Base-by-base conservation (phyloP, 2,797 vertebrate genomes). In the Sternarchorhynchus goeldii region DNA sequence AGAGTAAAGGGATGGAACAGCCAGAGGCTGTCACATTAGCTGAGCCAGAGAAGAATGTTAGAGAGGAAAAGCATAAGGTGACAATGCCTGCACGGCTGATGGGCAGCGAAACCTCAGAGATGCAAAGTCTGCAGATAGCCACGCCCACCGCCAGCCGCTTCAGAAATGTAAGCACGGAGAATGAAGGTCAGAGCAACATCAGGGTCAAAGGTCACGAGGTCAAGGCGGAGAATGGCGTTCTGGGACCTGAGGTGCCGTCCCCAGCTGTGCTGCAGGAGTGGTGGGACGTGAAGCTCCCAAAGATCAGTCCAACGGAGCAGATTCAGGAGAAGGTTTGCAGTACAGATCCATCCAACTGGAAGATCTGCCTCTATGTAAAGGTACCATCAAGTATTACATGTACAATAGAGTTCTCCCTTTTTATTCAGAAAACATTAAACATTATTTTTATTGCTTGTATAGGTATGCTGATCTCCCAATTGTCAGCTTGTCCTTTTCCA, bases 281-380 rank as follows among this genome's bases (percentile, higher is more conserved):
- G 8, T 84, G 88, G 12, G 88, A 88, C 21, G 79, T 84, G 66
- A 85, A 76, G 12, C 25, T 75, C 7, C 77, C 20, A 60, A 88
- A 6, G 67, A 64, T 73, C 81, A 83, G 69, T 6, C 73, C 83
- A 5, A 18, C 66, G 4, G 75, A 83, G 0, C 21, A 65, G 8
- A 17, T 39, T 58, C 34, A 60, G 5, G 32, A 73, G 60, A 21
- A 63, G 32, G 66, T 41, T 29, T 68, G 0, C 17, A 70, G 79
- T 14, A 4, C 75, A 5, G 84, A 83, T 21, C 80, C 89, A n/a
- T 86, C 88, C 76, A 86, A 87, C 25, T 83, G 89, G 17, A 63
- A 87, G 74, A 88, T 93, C 73, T 87, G 90, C 0, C 91, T 93
- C 6, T 93, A 90, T 60, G 91, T 92, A 45, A 93, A 93, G 92